Conservation (phyloP, 2,113 vertebrate species). For the Glaucomys volans region DNA sequence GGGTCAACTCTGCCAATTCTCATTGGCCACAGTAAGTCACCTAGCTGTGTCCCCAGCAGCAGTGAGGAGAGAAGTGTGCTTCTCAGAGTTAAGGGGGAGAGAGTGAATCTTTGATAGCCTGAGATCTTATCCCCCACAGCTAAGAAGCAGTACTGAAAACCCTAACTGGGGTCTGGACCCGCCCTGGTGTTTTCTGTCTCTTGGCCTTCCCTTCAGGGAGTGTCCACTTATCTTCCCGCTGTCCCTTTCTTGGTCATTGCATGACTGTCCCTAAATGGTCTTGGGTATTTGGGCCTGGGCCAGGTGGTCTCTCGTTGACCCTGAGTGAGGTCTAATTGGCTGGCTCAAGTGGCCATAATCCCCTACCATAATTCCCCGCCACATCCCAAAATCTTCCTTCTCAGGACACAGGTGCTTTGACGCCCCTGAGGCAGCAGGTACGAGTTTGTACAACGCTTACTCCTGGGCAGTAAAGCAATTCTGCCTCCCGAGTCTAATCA, state of each 20-base stretch:
- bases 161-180: too few species aligned
- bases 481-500: not conserved
- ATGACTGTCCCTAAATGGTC: too few species aligned
- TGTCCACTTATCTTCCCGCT: too few species aligned
- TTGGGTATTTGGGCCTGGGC: too few species aligned
- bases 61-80: not conserved
- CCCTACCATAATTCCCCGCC: not conserved
- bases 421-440: not conserved
- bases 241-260: not conserved
- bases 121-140: not conserved
- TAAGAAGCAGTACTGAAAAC: not conserved
- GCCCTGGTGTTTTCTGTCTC: not conserved
- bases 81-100: not conserved
- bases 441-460: not conserved
- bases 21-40: not conserved
- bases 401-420: not conserved
- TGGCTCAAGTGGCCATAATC: not conserved
- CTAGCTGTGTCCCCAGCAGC: not conserved
- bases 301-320: too few species aligned
- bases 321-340: too few species aligned
- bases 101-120: not conserved
- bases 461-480: not conserved
- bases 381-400: not conserved
- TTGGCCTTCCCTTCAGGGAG: not conserved
- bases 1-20: not conserved